Evolutionary conservation across 2,113 vertebrate species (phyloP).

Genomic region (Mastomys coucha): DNA sequence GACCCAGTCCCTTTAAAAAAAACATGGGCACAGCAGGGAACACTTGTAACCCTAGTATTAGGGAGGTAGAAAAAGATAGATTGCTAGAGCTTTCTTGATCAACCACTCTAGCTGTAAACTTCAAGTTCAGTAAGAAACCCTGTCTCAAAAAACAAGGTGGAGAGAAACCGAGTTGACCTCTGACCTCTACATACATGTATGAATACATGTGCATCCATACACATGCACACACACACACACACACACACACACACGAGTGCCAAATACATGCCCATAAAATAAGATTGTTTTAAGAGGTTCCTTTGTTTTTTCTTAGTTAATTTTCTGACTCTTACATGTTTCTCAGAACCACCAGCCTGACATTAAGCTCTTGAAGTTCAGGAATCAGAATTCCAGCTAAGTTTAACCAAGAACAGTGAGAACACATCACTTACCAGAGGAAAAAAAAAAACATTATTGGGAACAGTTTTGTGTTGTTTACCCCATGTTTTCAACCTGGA

Average conservation of each 20-base stretch:
- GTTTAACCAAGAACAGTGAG: neutral
- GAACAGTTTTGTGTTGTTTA: constrained; percentile 2
- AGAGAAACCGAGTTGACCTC: neutral
- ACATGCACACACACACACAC: neutral
- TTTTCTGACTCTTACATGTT: neutral
- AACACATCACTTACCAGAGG: neutral
- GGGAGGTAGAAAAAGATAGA: too few relatives aligned
- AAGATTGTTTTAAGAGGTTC: too few relatives aligned
- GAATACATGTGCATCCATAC: neutral
- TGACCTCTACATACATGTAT: neutral
- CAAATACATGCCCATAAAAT: neutral
- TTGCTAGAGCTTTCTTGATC: neutral
- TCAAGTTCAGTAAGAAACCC: neutral
- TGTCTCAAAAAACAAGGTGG: neutral
- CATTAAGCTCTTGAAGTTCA: neutral
- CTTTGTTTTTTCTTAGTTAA: neutral
- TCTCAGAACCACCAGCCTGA: neutral
- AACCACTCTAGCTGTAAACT: neutral
- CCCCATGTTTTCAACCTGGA: neutral
- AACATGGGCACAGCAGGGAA: neutral
- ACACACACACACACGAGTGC: neutral
- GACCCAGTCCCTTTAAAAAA: too few relatives aligned
- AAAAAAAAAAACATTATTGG: neutral
- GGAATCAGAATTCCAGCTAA: neutral
- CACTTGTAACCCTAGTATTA: neutral